Evolutionary conservation across 2,888 invertebrate species (phyloP), one percentile per base, ranked within the genome.

Genomic region (Steinernema hermaphroditum): DNA sequence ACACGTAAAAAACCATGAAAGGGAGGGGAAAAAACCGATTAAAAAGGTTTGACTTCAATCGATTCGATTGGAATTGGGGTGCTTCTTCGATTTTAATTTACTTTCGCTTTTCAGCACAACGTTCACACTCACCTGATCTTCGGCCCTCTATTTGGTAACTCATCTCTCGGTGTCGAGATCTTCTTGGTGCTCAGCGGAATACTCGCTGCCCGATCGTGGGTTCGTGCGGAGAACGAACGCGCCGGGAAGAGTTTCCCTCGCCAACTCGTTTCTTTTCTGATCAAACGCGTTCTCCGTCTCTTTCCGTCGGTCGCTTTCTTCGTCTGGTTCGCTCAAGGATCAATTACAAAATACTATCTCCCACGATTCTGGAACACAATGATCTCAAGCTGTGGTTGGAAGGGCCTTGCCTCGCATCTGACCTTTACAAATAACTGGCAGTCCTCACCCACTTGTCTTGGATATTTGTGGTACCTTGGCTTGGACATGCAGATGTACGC

Each of bases 381-480:
- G 84, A 77, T 82, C 49, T 78, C 81, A 1, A 75, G 76, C 1
- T 85, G 85, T 74, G 82, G 82, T 12, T 72, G 76, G 34, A 69
- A 62, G 44, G 82, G 82, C 0, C 69, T 85, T 34, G 68, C 79
- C 14, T 73, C 80, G 9, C 84, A 84, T 69, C 74, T 83, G 44
- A 78, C 79, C n/a, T 83, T 85, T 75, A 76, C 80, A 19, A 77
- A 78, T 37, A 85, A 85, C 74, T 83, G 80, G 80, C 81, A 81
- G 68, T 74, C 76, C n/a, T 79, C 82, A 1, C 85, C 85, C 29
- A 85, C 85, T 1, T 85, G 85, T 72, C 78, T 85, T 70, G 84
- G 85, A 19, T 85, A 85, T 50, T 74, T 85, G 14, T 85, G 85
- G 85, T 85, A 85, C 57, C 73, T 85, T 27, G 85, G 85, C 24